A percentile compares a stretch with the other conserved stretches of the same genome.
These are phyloP conservation scores for Siniperca obscura DNA, from an alignment of 2,797 vertebrate genomes.

Conservation along the genomic window DNA sequence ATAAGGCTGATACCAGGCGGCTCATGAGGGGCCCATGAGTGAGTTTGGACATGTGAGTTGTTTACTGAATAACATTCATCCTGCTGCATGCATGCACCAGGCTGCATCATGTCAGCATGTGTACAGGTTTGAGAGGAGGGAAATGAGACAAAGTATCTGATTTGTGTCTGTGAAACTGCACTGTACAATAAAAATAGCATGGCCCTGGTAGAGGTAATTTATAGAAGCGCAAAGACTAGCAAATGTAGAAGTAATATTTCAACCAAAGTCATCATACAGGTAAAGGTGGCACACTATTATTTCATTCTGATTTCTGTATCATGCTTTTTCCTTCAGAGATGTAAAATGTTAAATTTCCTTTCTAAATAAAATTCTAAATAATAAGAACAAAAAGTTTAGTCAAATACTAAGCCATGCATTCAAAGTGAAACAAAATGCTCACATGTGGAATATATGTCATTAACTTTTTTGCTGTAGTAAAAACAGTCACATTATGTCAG, in stretches of 20 bases:
- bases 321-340: no score
- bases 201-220: background rate
- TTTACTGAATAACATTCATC: conserved; percentile 28
- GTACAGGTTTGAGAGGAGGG: background rate
- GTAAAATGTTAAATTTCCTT: no score
- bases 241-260: background rate
- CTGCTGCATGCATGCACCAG: background rate
- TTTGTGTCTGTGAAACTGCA: conserved; percentile 9
- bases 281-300: no score
- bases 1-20: conserved; percentile 18
- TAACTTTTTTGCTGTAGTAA: no score
- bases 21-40: conserved; percentile 20
- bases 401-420: no score
- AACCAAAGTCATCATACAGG: background rate
- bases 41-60: conserved; percentile 22
- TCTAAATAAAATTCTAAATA: no score
- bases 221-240: background rate
- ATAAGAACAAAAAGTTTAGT: no score
- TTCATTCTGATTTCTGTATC: no score
- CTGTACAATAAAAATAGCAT: background rate
- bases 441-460: no score
- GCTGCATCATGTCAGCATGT: background rate
- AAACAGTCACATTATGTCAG: no score
- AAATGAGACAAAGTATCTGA: background rate
- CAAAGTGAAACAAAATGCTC: no score